Percentiles rank a stretch among this genome's conserved stretches.
Conservation (phyloP, 2,113 vertebrate species). For the Microtus oregoni region DNA sequence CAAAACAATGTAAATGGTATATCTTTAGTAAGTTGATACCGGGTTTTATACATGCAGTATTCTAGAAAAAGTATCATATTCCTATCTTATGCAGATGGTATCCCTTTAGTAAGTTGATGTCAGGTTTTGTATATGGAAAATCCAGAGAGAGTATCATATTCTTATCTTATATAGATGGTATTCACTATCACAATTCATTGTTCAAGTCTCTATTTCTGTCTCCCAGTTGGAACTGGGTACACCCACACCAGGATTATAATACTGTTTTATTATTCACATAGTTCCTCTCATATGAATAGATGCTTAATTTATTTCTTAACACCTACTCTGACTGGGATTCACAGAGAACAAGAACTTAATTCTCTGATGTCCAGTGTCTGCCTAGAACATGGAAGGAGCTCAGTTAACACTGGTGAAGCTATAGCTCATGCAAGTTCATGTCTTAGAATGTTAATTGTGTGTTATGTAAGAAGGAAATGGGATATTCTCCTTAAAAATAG, state of each 20-base stretch:
- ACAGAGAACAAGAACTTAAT: neutral
- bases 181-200: neutral
- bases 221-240: neutral
- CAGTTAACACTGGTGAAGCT: neutral
- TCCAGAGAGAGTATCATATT: neutral
- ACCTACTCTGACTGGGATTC: neutral
- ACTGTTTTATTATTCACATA: neutral
- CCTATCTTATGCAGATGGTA: neutral
- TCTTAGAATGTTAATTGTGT: neutral
- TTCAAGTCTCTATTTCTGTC: slow-evolving; percentile 23
- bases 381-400: neutral
- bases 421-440: neutral
- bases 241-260: neutral
- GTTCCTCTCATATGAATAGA: neutral
- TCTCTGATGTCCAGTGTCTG: neutral
- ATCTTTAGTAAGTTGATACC: neutral
- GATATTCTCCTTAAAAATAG: neutral
- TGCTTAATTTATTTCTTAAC: neutral
- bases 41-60: slow-evolving; percentile 40
- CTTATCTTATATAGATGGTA: neutral
- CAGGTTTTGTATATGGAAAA: slow-evolving; percentile 34
- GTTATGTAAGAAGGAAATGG: neutral
- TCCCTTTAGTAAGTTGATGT: neutral
- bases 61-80: neutral
- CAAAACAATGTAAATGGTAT: neutral